phyloP scores from a whole-genome alignment of 2,888 invertebrate genomes.

The Ormyrus thymus region DNA sequence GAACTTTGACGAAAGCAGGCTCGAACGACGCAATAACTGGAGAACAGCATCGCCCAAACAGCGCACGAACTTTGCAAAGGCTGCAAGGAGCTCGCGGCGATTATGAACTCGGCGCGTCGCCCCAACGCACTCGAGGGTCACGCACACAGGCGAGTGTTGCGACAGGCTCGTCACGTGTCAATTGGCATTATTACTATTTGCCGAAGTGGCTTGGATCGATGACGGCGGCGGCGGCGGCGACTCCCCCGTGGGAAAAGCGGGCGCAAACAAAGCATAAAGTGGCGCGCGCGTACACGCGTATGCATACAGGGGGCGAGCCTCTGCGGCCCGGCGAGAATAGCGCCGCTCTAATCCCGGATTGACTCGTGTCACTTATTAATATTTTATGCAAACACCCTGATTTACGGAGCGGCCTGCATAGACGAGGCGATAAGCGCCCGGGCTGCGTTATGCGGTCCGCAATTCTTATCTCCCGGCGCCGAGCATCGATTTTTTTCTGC shows the following conservation, averaged over 20 bases:
- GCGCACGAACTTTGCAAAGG: too few species aligned
- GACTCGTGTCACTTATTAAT: slow-evolving; percentile 75
- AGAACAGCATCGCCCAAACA: too few species aligned
- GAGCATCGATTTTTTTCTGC: neutral
- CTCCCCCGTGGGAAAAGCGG: slow-evolving; percentile 70
- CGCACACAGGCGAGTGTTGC: slow-evolving; percentile 66
- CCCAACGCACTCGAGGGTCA: neutral
- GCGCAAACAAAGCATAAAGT: slow-evolving; percentile 69
- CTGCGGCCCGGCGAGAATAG: slow-evolving; percentile 23
- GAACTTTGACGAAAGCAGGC: too few species aligned
- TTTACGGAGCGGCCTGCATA: slow-evolving; percentile 35
- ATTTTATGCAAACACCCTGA: slow-evolving; percentile 74
- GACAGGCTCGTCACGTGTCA: slow-evolving; percentile 72
- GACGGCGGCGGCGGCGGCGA: slow-evolving; percentile 7
- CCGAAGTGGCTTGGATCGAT: slow-evolving; percentile 65
- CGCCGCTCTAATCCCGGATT: slow-evolving; percentile 72
- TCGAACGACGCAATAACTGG: too few species aligned
- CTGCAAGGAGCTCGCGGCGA: neutral
- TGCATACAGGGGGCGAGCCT: slow-evolving; percentile 24
- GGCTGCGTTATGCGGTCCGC: slow-evolving; percentile 10
- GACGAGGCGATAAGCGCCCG: neutral
- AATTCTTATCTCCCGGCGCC: neutral
- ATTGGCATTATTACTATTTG: slow-evolving; percentile 75
- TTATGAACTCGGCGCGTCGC: neutral
- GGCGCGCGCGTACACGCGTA: slow-evolving; percentile 59